Evolutionary conservation across 1,140 invertebrate species (phyloP), one percentile per base, ranked within the genome.

Genomic region (Zaprionus vittiger): DNA sequence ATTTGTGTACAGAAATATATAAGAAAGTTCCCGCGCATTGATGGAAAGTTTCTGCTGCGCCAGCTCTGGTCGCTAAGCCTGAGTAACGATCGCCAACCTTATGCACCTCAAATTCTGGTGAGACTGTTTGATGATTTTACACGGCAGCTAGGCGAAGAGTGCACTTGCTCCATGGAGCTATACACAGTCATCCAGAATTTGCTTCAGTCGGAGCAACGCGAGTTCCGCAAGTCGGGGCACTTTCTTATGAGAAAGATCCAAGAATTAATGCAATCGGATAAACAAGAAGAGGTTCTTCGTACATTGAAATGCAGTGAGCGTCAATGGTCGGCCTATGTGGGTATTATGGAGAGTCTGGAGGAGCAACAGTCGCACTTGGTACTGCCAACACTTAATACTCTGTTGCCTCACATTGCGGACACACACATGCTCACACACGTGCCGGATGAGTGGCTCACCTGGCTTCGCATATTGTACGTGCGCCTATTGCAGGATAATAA

Each of bases 361-460:
- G 95, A 95, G 78, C 95, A 95, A 77, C 95, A 95, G 83, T 93
- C 93, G n/a, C 95, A 95, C 84, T 86, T 95, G 12, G 89, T 95
- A 17, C 83, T 93, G 38, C 95, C 95, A 55, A 91, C 93, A n/a
- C 74, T 95, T 14, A 38, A 7, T 20, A 90, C 85, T 0, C 44
- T 87, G 6, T 2, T 87, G 52, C 74, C 85, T 0, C 72, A 81
- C 71, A 15, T 91, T 94, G 57, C 7, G n/a, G 28, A 24, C 49
- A 54, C 57, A 20, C 20, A 52, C 3, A 11, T 24, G 20, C 47
- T 52, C 4, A 55, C 41, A 20, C 14, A 60, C 2, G 54, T 28
- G 2, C 5, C 47, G 22, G 54, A 65, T 0, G 34, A 71, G 17
- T 89, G 84, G 80, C 31, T 52, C 9, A 54, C 44, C 7, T 94